Conservation (phyloP, 2,797 vertebrate genomes). For the Gadopsis bispinosus region DNA sequence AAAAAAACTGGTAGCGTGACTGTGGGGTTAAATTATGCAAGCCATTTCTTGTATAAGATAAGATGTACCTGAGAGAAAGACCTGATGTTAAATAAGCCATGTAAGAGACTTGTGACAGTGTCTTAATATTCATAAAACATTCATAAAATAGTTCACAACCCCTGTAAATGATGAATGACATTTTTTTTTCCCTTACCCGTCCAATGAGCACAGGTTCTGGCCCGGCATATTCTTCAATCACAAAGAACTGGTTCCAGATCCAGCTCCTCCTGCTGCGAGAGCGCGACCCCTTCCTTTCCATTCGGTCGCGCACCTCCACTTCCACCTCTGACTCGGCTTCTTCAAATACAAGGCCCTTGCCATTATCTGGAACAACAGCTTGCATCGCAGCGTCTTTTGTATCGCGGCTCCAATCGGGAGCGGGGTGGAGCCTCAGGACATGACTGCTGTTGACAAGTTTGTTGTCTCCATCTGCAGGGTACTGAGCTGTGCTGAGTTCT, state of each 20-base stretch:
- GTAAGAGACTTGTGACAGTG: conserved; percentile 44
- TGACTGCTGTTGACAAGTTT: conserved; percentile 80
- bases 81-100: conserved; percentile 57
- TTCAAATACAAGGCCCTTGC: conserved; percentile 83
- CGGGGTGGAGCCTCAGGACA: conserved; percentile 84
- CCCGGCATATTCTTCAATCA: conserved; percentile 93
- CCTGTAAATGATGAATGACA: conserved; percentile 57
- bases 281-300: conserved; percentile 73
- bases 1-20: conserved; percentile 40
- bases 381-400: conserved; percentile 67
- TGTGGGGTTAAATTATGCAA: conserved; percentile 52
- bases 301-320: conserved; percentile 38
- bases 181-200: conserved; percentile 85
- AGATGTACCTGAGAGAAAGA: conserved; percentile 28
- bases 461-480: conserved; percentile 74
- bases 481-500: conserved; percentile 72
- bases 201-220: conserved; percentile 94
- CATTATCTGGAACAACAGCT: conserved; percentile 63
- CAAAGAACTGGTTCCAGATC: conserved; percentile 98
- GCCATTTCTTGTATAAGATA: conserved; percentile 22
- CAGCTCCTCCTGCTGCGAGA: conserved; percentile 91
- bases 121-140: conserved; percentile 65
- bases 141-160: conserved; percentile 53
- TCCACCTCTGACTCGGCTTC: conserved; percentile 76
- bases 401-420: conserved; percentile 72